These are phyloP conservation scores for Opisthocomus hoazin DNA, from an alignment of 2,113 vertebrate species.

Conservation along the genomic window DNA sequence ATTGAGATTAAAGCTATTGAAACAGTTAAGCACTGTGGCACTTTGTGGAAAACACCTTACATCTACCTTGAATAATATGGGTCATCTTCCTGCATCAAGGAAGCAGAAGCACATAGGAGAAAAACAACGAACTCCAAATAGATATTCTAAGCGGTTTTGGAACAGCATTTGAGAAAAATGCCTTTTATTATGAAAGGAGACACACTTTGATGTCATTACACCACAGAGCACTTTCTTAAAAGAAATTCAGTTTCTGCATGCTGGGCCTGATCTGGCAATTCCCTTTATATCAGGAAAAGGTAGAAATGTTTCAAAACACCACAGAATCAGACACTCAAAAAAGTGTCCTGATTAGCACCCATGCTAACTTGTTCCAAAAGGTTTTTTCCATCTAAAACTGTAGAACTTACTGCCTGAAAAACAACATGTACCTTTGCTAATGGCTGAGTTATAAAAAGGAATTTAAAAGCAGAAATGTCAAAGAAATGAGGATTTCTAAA, in stretches of 20 bases:
- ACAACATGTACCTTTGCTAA: neutral
- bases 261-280: neutral
- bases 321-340: neutral
- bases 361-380: neutral
- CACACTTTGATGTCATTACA: neutral
- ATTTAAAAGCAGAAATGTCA: neutral
- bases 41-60: neutral
- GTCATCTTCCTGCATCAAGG: neutral
- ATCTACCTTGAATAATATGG: neutral
- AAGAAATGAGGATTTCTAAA: neutral
- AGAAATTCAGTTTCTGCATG: neutral
- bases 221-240: neutral
- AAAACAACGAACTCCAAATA: neutral
- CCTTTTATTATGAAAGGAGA: neutral
- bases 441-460: neutral
- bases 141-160: neutral
- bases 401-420: neutral
- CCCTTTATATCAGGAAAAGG: neutral
- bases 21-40: neutral
- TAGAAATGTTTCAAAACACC: neutral
- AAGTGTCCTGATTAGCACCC: neutral
- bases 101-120: neutral
- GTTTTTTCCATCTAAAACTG: neutral
- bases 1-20: neutral
- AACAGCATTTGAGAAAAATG: neutral